phyloP scores from a whole-genome alignment of 1,140 invertebrate species.

The Mizuhopecten yessoensis region DNA sequence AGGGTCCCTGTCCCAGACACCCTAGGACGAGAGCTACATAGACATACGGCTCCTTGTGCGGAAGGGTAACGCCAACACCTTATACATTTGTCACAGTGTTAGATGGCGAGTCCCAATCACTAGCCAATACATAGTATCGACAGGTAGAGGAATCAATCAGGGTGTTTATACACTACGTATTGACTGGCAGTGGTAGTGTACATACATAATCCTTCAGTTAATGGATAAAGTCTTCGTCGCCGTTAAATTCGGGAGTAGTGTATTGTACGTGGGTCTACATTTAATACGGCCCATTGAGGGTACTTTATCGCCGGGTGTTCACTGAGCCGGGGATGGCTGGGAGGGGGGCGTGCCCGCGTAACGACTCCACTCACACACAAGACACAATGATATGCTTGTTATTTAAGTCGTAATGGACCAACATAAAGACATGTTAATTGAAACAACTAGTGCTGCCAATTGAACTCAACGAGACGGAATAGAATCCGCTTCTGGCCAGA shows the following conservation, averaged over 20 bases:
- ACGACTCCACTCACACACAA: neutral
- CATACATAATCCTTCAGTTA: neutral
- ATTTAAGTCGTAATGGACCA: neutral
- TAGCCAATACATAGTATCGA: slow-evolving; percentile 8
- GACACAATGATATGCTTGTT: neutral
- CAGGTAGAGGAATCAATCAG: neutral
- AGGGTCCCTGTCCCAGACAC: neutral
- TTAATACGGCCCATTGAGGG: slow-evolving; percentile 2
- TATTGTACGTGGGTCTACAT: neutral
- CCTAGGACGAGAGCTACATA: neutral
- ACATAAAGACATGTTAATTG: slow-evolving; percentile 24
- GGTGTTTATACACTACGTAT: neutral
- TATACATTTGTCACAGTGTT: too few species aligned
- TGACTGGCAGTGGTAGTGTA: slow-evolving; percentile 32
- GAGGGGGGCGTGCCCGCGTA: neutral
- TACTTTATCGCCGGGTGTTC: slow-evolving; percentile 14
- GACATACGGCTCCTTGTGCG: neutral
- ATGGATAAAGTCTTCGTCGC: neutral
- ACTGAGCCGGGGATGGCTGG: neutral
- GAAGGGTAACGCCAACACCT: too few species aligned
- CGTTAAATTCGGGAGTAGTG: neutral
- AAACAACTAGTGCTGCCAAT: slow-evolving; percentile 23
- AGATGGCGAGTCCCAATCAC: too few species aligned
- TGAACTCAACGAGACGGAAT: neutral
- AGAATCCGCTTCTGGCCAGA: neutral